Percentiles rank a stretch among this genome's conserved stretches.
Conservation (phyloP, 2,113 vertebrate genomes). For the Delphinapterus leucas region DNA sequence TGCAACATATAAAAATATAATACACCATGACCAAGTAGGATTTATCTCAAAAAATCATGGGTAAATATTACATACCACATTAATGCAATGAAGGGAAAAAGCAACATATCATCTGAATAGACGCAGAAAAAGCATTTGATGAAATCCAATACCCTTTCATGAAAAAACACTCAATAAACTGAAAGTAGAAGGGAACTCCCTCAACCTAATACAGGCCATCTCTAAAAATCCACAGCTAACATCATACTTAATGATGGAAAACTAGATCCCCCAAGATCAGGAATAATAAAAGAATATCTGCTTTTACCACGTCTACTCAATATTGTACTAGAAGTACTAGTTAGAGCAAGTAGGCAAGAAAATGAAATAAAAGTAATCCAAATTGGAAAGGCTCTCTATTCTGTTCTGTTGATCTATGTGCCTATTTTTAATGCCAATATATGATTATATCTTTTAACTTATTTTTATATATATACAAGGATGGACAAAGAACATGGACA, state of each 20-base stretch:
- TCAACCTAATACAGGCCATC: background rate
- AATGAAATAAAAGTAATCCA: background rate
- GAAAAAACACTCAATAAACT: background rate
- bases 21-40: background rate
- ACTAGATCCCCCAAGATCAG: background rate
- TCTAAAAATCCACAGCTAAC: background rate
- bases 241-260: background rate
- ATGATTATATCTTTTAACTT: conserved; percentile 3
- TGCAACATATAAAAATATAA: background rate
- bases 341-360: background rate
- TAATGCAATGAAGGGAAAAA: background rate
- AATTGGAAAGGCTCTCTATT: background rate
- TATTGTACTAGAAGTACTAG: background rate
- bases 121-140: background rate
- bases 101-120: background rate
- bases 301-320: background rate
- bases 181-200: background rate
- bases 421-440: background rate
- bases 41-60: background rate
- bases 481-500: background rate
- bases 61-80: background rate
- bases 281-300: background rate
- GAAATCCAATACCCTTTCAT: background rate
- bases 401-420: background rate
- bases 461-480: background rate